These are phyloP conservation scores for Heterocephalus glaber DNA, from an alignment of 2,113 vertebrate genomes.

Conservation along the genomic window DNA sequence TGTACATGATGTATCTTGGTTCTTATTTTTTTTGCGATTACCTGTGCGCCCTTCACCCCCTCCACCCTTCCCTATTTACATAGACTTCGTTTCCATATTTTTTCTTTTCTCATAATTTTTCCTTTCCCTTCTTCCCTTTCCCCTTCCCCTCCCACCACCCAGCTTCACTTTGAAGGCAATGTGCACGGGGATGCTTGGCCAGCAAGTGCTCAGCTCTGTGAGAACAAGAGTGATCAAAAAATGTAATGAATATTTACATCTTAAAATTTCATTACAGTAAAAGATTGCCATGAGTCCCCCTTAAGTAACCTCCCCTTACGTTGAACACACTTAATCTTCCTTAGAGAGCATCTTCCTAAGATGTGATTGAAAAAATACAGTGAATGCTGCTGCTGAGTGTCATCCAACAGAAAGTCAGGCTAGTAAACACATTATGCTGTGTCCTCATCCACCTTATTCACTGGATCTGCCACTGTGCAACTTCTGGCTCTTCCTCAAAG, in stretches of 20 bases:
- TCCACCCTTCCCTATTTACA: no score
- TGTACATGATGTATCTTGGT: no score
- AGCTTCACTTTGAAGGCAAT: conserved; percentile 13
- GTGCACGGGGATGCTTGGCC: not conserved
- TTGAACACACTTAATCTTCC: not conserved
- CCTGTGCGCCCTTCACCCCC: no score
- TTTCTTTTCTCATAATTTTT: no score
- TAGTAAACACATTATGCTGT: not conserved
- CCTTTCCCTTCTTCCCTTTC: no score
- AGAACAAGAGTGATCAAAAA: not conserved
- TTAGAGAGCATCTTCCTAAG: not conserved
- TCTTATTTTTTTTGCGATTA: no score
- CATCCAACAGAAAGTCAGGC: not conserved
- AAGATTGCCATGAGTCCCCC: not conserved
- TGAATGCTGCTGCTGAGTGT: not conserved
- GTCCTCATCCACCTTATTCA: not conserved
- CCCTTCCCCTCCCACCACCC: no score
- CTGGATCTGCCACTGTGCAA: not conserved
- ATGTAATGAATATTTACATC: not conserved
- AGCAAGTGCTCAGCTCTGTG: not conserved
- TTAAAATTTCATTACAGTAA: not conserved
- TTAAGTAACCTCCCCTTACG: not conserved
- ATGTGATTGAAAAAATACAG: not conserved
- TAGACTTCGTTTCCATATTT: no score
- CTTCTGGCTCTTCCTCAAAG: not conserved